A percentile compares a stretch with the other conserved stretches of the same genome.
Evolutionary conservation across 2,113 vertebrate species (phyloP).

Genomic region (Lasiurus borealis): DNA sequence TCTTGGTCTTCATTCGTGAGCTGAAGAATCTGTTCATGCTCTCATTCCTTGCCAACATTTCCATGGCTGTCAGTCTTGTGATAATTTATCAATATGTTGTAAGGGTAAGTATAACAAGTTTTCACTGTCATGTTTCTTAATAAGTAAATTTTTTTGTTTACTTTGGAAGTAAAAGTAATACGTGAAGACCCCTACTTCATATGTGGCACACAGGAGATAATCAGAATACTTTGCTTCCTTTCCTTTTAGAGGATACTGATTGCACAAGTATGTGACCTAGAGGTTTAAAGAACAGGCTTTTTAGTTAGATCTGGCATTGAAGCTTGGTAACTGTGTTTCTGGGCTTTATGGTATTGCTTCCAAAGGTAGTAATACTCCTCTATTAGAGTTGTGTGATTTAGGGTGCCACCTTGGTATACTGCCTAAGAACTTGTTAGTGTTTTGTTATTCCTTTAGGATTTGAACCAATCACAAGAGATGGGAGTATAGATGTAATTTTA

Average conservation of each 20-base stretch:
- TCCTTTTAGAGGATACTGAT: background rate
- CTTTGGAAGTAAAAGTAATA: background rate
- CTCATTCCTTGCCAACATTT: slow-evolving; percentile 90
- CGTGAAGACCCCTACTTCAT: background rate
- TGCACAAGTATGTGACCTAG: background rate
- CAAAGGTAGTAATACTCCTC: background rate
- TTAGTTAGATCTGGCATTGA: background rate
- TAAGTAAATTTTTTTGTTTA: background rate
- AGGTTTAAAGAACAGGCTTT: background rate
- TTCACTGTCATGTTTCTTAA: slow-evolving; percentile 4
- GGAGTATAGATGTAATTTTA: background rate
- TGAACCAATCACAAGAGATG: background rate
- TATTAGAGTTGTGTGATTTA: background rate
- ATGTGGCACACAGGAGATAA: background rate
- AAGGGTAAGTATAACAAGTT: slow-evolving; percentile 85
- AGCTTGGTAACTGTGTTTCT: background rate
- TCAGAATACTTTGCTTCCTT: background rate
- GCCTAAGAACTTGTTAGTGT: background rate
- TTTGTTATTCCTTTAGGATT: background rate
- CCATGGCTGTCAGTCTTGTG: slow-evolving; percentile 92
- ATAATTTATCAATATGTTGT: slow-evolving; percentile 92
- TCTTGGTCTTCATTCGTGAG: slow-evolving; percentile 92
- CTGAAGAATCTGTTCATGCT: slow-evolving; percentile 91
- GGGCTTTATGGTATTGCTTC: background rate
- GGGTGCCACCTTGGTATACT: background rate